Evolutionary conservation across 2,797 vertebrate species (phyloP).

Genomic region (Sebastiscus tertius): DNA sequence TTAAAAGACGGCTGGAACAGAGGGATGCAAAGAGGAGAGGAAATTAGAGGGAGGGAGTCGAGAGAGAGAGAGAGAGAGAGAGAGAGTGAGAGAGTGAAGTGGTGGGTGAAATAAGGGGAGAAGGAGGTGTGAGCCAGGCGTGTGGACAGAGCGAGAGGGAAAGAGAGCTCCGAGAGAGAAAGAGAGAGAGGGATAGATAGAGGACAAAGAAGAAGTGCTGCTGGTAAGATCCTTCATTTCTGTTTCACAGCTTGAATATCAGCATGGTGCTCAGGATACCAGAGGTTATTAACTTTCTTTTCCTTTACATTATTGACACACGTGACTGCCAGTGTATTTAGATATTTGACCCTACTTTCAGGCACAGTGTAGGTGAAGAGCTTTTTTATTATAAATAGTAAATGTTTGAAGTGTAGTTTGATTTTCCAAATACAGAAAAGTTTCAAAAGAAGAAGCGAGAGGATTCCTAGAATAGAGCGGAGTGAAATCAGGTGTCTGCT

Average conservation of each 20-base stretch:
- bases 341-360: neutral
- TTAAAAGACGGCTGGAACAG: constrained; percentile 49
- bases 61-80: neutral
- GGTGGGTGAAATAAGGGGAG: constrained; percentile 48
- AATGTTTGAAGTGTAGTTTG: neutral
- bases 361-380: neutral
- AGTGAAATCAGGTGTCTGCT: constrained; percentile 29
- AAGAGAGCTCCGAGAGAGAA: constrained; percentile 43
- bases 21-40: constrained; percentile 49
- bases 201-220: constrained; percentile 42
- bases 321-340: neutral
- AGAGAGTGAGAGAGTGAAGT: constrained; percentile 35
- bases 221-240: constrained; percentile 71
- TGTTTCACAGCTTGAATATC: constrained; percentile 26
- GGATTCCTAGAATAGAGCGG: constrained; percentile 7
- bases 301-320: neutral
- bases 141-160: constrained; percentile 47
- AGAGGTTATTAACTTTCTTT: neutral
- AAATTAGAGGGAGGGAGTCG: constrained; percentile 40
- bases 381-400: neutral
- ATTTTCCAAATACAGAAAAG: neutral
- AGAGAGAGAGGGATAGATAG: constrained; percentile 31
- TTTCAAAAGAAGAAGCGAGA: neutral
- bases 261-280: neutral
- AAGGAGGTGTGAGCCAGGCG: constrained; percentile 57